Conservation (phyloP, 2,888 invertebrate species). For the Polymixis flavicincta region DNA sequence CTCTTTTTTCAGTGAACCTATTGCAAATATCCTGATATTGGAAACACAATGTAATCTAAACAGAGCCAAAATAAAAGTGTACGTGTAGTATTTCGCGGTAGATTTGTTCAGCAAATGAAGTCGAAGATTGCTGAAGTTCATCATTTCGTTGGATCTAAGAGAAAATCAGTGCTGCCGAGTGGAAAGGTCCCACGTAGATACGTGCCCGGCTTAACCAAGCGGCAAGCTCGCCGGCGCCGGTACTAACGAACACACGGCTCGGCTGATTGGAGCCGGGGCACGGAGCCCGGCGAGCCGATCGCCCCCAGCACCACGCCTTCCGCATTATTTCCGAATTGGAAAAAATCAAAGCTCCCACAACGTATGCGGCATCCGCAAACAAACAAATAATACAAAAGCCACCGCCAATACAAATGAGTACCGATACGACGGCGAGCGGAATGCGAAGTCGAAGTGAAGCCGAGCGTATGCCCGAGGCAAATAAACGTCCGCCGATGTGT, state of each 20-base stretch:
- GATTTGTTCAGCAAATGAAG: slow-evolving; percentile 78
- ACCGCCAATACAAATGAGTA: slow-evolving; percentile 89
- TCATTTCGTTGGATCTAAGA: slow-evolving; percentile 81
- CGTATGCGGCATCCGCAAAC: slow-evolving; percentile 88
- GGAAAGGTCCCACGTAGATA: slow-evolving; percentile 87
- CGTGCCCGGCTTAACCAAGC: slow-evolving; percentile 88
- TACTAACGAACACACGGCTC: slow-evolving; percentile 81
- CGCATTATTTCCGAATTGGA: slow-evolving; percentile 89
- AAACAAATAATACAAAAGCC: slow-evolving; percentile 89
- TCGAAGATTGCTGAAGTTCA: slow-evolving; percentile 81
- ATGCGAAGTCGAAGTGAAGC: slow-evolving; percentile 84
- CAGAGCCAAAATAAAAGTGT: slow-evolving; percentile 44
- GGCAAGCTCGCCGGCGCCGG: slow-evolving; percentile 77
- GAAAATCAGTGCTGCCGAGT: slow-evolving; percentile 88
- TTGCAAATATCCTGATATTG: slow-evolving; percentile 17
- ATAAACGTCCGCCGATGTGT: slow-evolving; percentile 88
- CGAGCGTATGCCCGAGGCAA: slow-evolving; percentile 87
- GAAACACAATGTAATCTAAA: slow-evolving; percentile 29
- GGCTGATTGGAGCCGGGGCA: slow-evolving; percentile 84
- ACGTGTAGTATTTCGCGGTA: slow-evolving; percentile 62
- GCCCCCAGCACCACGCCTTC: slow-evolving; percentile 84
- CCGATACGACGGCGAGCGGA: slow-evolving; percentile 86
- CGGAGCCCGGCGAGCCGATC: slow-evolving; percentile 75
- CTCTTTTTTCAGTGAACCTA: neutral
- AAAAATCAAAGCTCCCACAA: slow-evolving; percentile 89